Percentiles rank a stretch among this genome's conserved stretches.
Conservation (phyloP, 2,888 invertebrate genomes). For the Pammene aurita region DNA sequence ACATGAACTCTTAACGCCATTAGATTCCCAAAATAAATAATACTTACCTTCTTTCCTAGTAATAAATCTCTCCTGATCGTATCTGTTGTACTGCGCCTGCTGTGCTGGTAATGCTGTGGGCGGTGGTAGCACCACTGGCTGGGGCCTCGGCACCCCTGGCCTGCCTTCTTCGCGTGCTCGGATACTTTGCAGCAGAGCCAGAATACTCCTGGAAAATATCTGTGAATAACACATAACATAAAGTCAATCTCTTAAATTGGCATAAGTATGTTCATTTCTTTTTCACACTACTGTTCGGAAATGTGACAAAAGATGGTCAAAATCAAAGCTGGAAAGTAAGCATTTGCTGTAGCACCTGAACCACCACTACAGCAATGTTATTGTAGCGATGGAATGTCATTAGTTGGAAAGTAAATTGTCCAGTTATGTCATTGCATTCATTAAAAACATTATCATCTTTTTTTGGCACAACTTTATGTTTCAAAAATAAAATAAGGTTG, state of each 20-base stretch:
- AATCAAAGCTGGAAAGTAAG: no score
- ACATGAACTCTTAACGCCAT: not conserved
- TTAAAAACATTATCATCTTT: no score
- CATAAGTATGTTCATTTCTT: no score
- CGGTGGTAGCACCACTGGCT: slow-evolving; percentile 84
- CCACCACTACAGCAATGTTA: no score
- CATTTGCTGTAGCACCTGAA: no score
- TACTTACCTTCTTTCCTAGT: slow-evolving; percentile 91
- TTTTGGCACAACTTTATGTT: no score
- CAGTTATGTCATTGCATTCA: no score
- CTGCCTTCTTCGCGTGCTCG: slow-evolving; percentile 96
- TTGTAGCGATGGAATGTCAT: no score
- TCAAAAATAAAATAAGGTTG: no score
- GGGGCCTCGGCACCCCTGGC: slow-evolving; percentile 75
- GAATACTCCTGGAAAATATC: slow-evolving; percentile 96
- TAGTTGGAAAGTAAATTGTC: no score
- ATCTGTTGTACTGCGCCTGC: slow-evolving; percentile 96
- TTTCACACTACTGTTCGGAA: no score
- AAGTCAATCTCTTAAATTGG: not conserved
- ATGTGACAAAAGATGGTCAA: no score
- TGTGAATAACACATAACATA: slow-evolving; percentile 58
- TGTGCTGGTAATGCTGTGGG: slow-evolving; percentile 87
- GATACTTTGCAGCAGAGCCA: slow-evolving; percentile 95
- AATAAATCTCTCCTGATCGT: slow-evolving; percentile 99
- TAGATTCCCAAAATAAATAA: not conserved